Evolutionary conservation across 2,888 invertebrate species (phyloP), one percentile per base, ranked within the genome.

Genomic region (Catotricha subobsoleta): DNA sequence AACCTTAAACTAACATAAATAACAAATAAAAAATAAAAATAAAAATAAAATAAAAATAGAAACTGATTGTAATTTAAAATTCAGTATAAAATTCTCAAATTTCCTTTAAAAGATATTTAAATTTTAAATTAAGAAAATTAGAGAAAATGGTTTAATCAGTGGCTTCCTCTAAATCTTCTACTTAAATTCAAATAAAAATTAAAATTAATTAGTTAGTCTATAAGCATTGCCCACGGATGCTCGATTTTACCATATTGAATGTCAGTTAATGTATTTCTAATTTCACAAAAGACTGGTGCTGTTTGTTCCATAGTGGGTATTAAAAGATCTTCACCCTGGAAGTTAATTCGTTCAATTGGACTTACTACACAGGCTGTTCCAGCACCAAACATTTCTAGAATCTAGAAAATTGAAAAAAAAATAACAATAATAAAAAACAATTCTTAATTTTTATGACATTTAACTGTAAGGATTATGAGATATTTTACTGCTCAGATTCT

Each of bases 361-460:
- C 86, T 87, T 15, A 99, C 83, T 37, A 94, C 72, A 51, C 90
- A 90, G 1, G 98, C 98, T 19, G 98, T 98, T 42, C 98, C 98
- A n/a, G 91, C 76, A 43, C 97, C 98, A 62, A 98, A 99, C 61
- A 97, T 71, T 65, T 98, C 98, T 49, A 91, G 59, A 48, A 98
- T 62, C 94, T 95, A 66, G 1, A 67, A 67, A 44, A 48, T 49
- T 49, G 48, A 44, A 16, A 19, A 16, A 16, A 34, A 12, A 16
- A 21, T 19, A 10, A n/a, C 21, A 9, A 12, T 12, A 13, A 23
- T 41, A 40, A 42, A 34, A 28, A 28, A 40, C 39, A 36, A 5
- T 28, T 23, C 34, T 40, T 27, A 29, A 19, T 43, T 16, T 33
- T n/a, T n/a, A 42, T 42, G 30, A 10, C 38, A 25, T 8, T 1